Conservation (phyloP, 2,888 invertebrate genomes). For the Pristionchus maxplancki region DNA sequence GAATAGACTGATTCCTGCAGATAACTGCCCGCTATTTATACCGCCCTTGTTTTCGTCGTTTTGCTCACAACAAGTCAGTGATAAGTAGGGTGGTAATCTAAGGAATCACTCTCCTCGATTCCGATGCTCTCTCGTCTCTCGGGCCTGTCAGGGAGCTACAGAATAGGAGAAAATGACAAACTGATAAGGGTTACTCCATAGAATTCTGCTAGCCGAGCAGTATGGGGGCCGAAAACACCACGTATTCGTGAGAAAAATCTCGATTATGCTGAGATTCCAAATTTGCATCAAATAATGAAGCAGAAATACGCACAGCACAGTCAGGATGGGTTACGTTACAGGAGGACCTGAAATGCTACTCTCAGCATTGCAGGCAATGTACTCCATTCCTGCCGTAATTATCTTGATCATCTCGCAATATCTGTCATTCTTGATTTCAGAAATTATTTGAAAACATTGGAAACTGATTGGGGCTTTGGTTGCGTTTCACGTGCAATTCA, state of each 20-base stretch:
- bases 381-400: too few species aligned
- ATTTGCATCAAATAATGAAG: too few species aligned
- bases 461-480: too few species aligned
- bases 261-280: neutral
- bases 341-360: too few species aligned
- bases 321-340: too few species aligned
- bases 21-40: neutral
- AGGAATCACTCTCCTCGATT: neutral
- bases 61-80: neutral
- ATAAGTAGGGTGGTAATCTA: neutral
- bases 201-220: neutral
- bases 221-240: neutral
- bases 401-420: too few species aligned
- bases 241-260: neutral
- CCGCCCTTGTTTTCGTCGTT: slow-evolving; percentile 40
- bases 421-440: too few species aligned
- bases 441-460: too few species aligned
- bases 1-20: neutral
- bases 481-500: too few species aligned
- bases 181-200: neutral
- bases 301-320: too few species aligned
- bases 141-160: neutral
- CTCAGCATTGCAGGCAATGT: too few species aligned
- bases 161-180: neutral
- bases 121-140: neutral